Evolutionary conservation across 2,113 vertebrate species (phyloP).

Genomic region (Bungarus multicinctus): DNA sequence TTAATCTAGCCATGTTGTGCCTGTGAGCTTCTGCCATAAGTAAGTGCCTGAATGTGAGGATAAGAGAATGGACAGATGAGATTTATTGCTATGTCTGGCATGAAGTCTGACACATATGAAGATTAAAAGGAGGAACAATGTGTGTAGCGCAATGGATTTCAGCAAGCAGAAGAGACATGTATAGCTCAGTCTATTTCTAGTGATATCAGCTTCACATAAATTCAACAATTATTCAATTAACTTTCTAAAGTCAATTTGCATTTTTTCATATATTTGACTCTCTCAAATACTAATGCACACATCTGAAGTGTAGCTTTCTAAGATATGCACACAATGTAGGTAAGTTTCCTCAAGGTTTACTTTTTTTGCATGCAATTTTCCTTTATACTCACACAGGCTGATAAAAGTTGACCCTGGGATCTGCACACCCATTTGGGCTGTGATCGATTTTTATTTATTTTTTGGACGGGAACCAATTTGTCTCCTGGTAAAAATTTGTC

Average conservation of each 20-base stretch:
- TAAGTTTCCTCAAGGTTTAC: neutral
- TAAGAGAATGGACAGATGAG: neutral
- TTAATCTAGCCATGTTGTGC: neutral
- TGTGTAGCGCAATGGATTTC: neutral
- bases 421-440: neutral
- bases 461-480: neutral
- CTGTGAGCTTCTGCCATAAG: neutral
- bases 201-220: neutral
- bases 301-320: neutral
- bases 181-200: neutral
- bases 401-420: neutral
- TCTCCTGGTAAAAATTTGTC: neutral
- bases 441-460: neutral
- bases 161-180: neutral
- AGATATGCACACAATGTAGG: neutral
- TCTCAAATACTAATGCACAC: neutral
- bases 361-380: neutral
- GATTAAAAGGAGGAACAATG: neutral
- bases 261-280: neutral
- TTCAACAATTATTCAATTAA: neutral
- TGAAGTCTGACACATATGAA: neutral
- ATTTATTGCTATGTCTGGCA: neutral
- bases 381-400: neutral
- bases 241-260: neutral
- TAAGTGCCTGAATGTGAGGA: neutral